These are phyloP conservation scores for Nyctalus aviator DNA, from an alignment of 2,797 vertebrate species.

Conservation along the genomic window DNA sequence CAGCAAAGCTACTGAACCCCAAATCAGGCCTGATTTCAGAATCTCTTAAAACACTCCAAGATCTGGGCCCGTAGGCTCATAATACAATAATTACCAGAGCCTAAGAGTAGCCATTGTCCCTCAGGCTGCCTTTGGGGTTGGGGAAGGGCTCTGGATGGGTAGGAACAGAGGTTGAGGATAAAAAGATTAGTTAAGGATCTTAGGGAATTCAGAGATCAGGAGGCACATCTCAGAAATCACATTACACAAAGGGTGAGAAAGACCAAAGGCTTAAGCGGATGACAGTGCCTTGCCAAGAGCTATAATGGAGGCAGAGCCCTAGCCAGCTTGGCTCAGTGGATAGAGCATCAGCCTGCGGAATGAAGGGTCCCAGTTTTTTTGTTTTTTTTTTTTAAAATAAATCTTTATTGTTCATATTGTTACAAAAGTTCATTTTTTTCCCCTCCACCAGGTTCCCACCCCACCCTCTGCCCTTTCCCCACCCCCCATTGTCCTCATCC, in stretches of 20 bases:
- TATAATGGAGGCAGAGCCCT: not conserved
- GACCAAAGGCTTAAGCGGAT: not conserved
- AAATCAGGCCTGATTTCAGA: not conserved
- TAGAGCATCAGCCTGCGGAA: too few species aligned
- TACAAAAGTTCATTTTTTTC: too few species aligned
- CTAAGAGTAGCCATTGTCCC: not conserved
- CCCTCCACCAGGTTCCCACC: too few species aligned
- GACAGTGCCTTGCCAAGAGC: not conserved
- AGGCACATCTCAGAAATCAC: not conserved
- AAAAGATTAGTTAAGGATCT: not conserved
- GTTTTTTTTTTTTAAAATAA: too few species aligned
- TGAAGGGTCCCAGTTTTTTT: too few species aligned
- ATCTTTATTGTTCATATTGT: too few species aligned
- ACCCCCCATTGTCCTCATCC: too few species aligned
- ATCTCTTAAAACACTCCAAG: not conserved
- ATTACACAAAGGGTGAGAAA: not conserved
- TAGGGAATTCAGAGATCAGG: not conserved
- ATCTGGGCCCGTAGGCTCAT: not conserved
- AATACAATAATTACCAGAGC: not conserved
- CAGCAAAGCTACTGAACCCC: not conserved
- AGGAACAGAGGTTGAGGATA: not conserved
- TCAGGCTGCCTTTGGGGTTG: not conserved
- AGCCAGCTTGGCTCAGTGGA: too few species aligned
- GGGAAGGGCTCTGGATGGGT: not conserved
- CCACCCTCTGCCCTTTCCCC: too few species aligned